Evolutionary conservation across 2,888 invertebrate genomes (phyloP).

Genomic region (Spialia ferax): DNA sequence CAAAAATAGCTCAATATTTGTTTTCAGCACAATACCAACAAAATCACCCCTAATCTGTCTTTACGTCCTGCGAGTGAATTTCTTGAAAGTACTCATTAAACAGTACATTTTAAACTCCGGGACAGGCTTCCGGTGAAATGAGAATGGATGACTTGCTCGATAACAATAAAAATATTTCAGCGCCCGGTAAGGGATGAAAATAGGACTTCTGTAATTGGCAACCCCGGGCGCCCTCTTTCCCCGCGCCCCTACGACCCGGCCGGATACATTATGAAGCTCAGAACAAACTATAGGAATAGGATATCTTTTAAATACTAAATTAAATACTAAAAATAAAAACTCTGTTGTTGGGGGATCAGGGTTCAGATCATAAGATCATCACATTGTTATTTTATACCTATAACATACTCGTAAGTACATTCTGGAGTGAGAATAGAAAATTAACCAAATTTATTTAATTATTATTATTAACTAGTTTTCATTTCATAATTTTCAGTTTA

Average conservation of each 20-base stretch:
- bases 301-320: background rate
- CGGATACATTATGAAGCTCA: slow-evolving; percentile 67
- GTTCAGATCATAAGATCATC: too few species aligned
- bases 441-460: too few species aligned
- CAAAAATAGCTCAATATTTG: too few species aligned
- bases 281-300: slow-evolving; percentile 21
- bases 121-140: slow-evolving; percentile 29
- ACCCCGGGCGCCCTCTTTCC: slow-evolving; percentile 59
- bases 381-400: too few species aligned
- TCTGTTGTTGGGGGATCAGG: too few species aligned
- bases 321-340: too few species aligned
- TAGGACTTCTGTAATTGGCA: slow-evolving; percentile 56
- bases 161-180: slow-evolving; percentile 47
- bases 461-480: too few species aligned
- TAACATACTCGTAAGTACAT: too few species aligned
- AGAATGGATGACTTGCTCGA: slow-evolving; percentile 45
- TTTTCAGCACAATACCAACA: background rate
- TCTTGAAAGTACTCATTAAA: slow-evolving; percentile 27
- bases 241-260: slow-evolving; percentile 77
- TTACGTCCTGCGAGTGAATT: slow-evolving; percentile 13
- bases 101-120: slow-evolving; percentile 20
- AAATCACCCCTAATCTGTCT: slow-evolving; percentile 5
- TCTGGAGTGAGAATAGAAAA: too few species aligned
- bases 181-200: slow-evolving; percentile 46
- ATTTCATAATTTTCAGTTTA: too few species aligned